Evolutionary conservation across 2,797 vertebrate genomes (phyloP).

Genomic region (Hoplostethus atlanticus): DNA sequence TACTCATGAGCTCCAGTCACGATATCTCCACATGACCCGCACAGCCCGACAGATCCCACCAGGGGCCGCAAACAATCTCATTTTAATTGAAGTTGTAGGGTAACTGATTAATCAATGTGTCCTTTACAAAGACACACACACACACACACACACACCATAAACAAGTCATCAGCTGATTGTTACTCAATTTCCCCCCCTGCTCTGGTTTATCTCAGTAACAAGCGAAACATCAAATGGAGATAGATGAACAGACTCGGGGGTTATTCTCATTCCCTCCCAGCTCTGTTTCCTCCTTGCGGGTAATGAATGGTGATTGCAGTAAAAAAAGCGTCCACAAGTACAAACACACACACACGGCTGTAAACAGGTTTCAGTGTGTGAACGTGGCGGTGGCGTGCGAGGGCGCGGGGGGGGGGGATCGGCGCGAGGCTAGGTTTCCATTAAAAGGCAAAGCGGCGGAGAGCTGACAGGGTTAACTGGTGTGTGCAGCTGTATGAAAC

Average conservation of each 20-base stretch:
- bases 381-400: background rate
- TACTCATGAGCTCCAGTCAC: background rate
- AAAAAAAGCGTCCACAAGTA: constrained; percentile 11
- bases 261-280: background rate
- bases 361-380: constrained; percentile 27
- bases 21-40: background rate
- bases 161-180: constrained; percentile 24
- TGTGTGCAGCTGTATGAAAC: background rate
- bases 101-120: constrained; percentile 33
- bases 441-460: constrained; percentile 17
- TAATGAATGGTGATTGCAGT: background rate
- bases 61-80: constrained; percentile 8
- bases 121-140: constrained; percentile 3
- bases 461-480: background rate
- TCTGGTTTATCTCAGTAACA: constrained; percentile 29
- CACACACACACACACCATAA: background rate
- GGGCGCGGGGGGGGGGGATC: background rate
- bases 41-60: background rate
- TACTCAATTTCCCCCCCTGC: background rate
- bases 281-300: background rate
- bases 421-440: constrained; percentile 14
- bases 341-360: constrained; percentile 12
- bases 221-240: background rate
- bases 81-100: constrained; percentile 7
- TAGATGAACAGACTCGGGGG: background rate